These are phyloP conservation scores for Gorilla gorilla DNA, from an alignment of 2,113 vertebrate species.

Conservation along the genomic window DNA sequence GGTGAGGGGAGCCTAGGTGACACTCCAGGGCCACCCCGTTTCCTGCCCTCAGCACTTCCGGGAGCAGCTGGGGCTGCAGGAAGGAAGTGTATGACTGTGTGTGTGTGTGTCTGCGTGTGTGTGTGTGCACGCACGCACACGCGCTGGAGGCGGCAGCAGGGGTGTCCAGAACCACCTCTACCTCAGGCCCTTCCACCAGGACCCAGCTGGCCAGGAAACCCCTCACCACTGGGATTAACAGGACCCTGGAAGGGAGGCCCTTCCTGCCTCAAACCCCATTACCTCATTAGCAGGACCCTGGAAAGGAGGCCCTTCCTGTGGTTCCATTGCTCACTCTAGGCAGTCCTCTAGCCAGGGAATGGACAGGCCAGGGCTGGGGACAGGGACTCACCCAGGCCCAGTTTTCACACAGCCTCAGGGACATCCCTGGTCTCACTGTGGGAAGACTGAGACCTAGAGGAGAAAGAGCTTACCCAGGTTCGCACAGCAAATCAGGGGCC, in stretches of 20 bases:
- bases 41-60: background rate
- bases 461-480: background rate
- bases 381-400: background rate
- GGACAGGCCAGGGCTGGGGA: background rate
- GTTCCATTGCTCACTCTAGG: background rate
- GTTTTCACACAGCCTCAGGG: background rate
- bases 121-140: background rate
- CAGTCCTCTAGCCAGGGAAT: background rate
- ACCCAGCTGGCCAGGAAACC: conserved; percentile 48
- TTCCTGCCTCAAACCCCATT: background rate
- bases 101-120: background rate
- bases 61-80: background rate
- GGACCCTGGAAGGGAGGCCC: no score
- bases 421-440: background rate
- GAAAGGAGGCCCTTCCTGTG: background rate
- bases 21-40: background rate
- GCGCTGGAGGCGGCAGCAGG: no score
- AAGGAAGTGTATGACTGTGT: background rate
- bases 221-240: background rate
- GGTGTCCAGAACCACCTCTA: background rate
- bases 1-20: background rate
- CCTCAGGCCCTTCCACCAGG: background rate
- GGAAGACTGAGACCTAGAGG: background rate
- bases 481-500: background rate
- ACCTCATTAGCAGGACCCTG: no score